Conservation (phyloP, 2,797 vertebrate species). For the Argyrosomus regius region DNA sequence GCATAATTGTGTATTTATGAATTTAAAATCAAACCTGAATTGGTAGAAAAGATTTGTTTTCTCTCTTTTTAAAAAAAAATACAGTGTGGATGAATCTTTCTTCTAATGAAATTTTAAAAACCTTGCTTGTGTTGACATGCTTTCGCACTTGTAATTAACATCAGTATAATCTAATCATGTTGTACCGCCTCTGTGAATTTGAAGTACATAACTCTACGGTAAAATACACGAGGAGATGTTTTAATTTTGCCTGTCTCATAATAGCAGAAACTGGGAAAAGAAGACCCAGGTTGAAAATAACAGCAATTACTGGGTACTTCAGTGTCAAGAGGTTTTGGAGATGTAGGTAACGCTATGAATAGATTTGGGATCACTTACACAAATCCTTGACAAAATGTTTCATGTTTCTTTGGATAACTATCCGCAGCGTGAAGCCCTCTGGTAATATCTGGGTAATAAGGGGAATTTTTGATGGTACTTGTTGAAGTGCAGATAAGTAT, state of each 20-base stretch:
- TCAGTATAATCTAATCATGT: background rate
- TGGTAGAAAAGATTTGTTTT: background rate
- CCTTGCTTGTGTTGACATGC: background rate
- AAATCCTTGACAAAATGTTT: constrained; percentile 25
- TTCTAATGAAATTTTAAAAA: too few species aligned
- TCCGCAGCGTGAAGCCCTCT: background rate
- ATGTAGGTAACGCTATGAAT: constrained; percentile 2
- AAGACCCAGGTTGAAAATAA: constrained; percentile 12
- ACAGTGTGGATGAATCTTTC: too few species aligned
- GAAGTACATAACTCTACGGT: background rate
- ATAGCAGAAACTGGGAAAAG: constrained; percentile 1
- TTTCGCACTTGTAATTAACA: background rate
- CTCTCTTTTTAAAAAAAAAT: background rate
- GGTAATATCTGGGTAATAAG: constrained; percentile 30
- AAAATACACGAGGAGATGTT: background rate
- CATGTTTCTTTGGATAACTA: constrained; percentile 23
- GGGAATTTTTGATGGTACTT: constrained; percentile 31
- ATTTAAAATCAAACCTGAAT: background rate
- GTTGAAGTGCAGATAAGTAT: constrained; percentile 40
- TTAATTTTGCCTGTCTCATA: background rate
- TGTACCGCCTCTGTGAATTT: constrained; percentile 4
- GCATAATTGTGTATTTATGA: background rate
- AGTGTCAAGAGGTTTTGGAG: constrained; percentile 4
- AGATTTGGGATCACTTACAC: constrained; percentile 14
- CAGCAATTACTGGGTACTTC: constrained; percentile 3